A percentile compares a stretch with the other conserved stretches of the same genome.
phyloP scores from a whole-genome alignment of 2,113 vertebrate species.

The Trematocara nigrifrons region DNA sequence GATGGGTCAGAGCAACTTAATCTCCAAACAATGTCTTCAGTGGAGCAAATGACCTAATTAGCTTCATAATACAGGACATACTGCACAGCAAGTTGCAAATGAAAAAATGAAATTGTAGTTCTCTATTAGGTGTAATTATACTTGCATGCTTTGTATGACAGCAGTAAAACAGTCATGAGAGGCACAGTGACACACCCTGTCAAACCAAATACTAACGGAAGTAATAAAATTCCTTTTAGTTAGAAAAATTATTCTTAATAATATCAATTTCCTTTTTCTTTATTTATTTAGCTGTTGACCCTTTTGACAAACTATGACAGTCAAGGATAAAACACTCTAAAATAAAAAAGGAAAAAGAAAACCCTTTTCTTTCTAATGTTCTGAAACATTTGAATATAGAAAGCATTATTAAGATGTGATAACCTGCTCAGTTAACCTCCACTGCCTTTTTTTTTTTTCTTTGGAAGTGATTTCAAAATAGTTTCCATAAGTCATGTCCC shows the following conservation, averaged over 20 bases:
- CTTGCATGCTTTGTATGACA: neutral
- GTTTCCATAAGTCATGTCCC: neutral
- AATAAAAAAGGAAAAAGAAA: neutral
- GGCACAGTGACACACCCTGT: neutral
- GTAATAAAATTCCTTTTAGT: neutral
- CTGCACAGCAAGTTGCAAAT: conserved; percentile 23
- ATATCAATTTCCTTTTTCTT: neutral
- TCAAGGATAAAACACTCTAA: conserved; percentile 12
- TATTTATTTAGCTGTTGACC: neutral
- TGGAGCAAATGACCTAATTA: conserved; percentile 75
- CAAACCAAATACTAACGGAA: neutral
- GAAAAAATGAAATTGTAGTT: conserved; percentile 10
- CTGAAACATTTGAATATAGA: neutral
- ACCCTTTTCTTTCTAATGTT: neutral
- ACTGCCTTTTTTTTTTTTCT: neutral
- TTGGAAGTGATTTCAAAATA: neutral
- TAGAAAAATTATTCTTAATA: neutral
- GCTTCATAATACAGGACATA: conserved; percentile 61
- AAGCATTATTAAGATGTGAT: neutral
- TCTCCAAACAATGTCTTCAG: conserved; percentile 72
- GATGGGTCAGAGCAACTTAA: conserved; percentile 70
- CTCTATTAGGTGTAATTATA: conserved; percentile 28
- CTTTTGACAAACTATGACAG: neutral
- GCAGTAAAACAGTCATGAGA: neutral
- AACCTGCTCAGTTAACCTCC: conserved; percentile 28